Conservation (phyloP, 2,888 invertebrate species). For the Tenthredo livida region DNA sequence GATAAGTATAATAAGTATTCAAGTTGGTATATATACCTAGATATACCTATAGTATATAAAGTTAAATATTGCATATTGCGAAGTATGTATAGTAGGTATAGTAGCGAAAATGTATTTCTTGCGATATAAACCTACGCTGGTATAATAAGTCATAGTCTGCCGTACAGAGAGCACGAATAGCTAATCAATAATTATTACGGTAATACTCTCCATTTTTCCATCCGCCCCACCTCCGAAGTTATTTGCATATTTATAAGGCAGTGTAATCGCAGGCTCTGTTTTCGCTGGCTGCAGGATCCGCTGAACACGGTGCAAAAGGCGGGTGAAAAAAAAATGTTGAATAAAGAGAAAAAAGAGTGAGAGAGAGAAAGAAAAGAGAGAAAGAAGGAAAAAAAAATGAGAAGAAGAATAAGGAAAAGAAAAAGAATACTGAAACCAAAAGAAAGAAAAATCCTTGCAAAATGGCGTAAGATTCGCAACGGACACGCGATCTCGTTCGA, state of each 20-base stretch:
- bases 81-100: not conserved
- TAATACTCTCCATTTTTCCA: conserved; percentile 73
- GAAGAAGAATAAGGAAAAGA: conserved; percentile 44
- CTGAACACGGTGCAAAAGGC: conserved; percentile 58
- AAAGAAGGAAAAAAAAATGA: conserved; percentile 23
- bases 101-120: not conserved
- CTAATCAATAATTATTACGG: conserved; percentile 76
- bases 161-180: conserved; percentile 68
- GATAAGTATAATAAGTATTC: no score
- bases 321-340: conserved; percentile 37
- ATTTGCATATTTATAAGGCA: conserved; percentile 78
- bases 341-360: conserved; percentile 44
- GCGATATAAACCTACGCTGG: not conserved
- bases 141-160: conserved; percentile 22
- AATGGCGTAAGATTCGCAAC: conserved; percentile 77
- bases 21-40: no score
- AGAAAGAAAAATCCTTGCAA: conserved; percentile 70
- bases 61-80: not conserved
- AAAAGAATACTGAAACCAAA: conserved; percentile 53
- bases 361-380: conserved; percentile 62
- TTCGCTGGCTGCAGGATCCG: conserved; percentile 68
- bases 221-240: conserved; percentile 58
- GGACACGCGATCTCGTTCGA: conserved; percentile 75
- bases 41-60: not conserved
- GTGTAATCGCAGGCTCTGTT: conserved; percentile 76